These are phyloP conservation scores for Drosophila vallismaia DNA, from an alignment of 2,888 invertebrate genomes.

Conservation along the genomic window DNA sequence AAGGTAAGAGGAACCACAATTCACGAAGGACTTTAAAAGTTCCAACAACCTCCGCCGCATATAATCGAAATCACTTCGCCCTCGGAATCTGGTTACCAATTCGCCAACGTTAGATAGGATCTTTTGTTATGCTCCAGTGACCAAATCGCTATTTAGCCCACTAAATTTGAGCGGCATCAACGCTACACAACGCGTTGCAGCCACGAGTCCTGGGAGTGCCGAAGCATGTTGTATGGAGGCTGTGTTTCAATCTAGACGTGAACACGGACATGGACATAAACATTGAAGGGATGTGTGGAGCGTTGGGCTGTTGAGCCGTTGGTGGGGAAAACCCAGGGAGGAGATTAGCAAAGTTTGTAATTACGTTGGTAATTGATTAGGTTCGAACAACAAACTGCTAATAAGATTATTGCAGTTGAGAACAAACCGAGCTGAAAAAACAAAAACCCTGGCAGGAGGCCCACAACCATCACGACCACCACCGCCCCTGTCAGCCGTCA, in stretches of 20 bases:
- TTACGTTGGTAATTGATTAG: conserved; percentile 85
- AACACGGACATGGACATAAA: conserved; percentile 30
- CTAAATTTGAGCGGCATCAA: conserved; percentile 47
- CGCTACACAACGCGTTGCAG: conserved; percentile 15
- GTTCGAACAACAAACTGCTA: conserved; percentile 84
- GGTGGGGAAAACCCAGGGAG: conserved; percentile 72
- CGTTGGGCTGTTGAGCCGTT: neutral
- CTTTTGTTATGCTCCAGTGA: conserved; percentile 43
- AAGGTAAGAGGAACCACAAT: conserved; percentile 33
- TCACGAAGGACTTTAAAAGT: neutral
- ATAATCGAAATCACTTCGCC: conserved; percentile 12
- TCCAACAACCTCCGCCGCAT: neutral
- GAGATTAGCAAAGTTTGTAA: conserved; percentile 84
- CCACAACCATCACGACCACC: conserved; percentile 7
- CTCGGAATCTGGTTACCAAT: conserved; percentile 24
- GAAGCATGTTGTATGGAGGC: conserved; percentile 19
- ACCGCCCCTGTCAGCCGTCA: conserved; percentile 30
- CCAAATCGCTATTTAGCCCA: conserved; percentile 53
- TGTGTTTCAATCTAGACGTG: conserved; percentile 39
- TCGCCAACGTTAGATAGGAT: conserved; percentile 43
- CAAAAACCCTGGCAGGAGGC: conserved; percentile 42
- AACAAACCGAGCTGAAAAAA: conserved; percentile 80
- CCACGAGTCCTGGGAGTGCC: conserved; percentile 12
- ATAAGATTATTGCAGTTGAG: conserved; percentile 84
- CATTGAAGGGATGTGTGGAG: neutral